phyloP scores from a whole-genome alignment of 2,113 vertebrate genomes.

The Daphoenositta chrysoptera region DNA sequence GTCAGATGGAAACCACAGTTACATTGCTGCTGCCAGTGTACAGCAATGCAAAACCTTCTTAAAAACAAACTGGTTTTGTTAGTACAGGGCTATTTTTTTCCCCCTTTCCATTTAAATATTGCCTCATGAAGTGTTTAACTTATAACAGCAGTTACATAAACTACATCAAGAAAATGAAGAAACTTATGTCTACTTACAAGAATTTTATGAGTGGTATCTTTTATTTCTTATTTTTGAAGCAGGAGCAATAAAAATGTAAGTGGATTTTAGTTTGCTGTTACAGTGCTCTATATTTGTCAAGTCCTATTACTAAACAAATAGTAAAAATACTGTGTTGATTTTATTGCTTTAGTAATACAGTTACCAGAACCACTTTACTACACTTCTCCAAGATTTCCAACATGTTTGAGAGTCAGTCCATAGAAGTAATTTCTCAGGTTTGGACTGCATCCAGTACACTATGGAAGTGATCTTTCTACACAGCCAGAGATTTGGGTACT shows the following conservation, averaged over 20 bases:
- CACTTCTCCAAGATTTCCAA: background rate
- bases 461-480: background rate
- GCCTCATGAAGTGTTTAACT: background rate
- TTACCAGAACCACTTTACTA: background rate
- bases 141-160: background rate
- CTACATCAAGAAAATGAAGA: background rate
- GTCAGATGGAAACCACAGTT: background rate
- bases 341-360: conserved; percentile 4
- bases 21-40: background rate
- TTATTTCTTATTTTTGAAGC: background rate
- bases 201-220: background rate
- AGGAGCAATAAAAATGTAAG: conserved; percentile 1
- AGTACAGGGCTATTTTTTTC: background rate
- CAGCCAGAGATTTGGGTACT: background rate
- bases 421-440: background rate
- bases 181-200: background rate
- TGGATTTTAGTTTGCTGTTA: conserved; percentile 18
- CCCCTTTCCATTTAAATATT: background rate
- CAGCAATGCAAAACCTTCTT: background rate
- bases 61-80: background rate
- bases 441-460: background rate
- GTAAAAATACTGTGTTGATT: conserved; percentile 10
- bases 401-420: background rate
- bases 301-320: conserved; percentile 18
- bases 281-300: background rate